These are phyloP conservation scores for Plebejus argus DNA, from an alignment of 2,888 invertebrate genomes.

Conservation along the genomic window DNA sequence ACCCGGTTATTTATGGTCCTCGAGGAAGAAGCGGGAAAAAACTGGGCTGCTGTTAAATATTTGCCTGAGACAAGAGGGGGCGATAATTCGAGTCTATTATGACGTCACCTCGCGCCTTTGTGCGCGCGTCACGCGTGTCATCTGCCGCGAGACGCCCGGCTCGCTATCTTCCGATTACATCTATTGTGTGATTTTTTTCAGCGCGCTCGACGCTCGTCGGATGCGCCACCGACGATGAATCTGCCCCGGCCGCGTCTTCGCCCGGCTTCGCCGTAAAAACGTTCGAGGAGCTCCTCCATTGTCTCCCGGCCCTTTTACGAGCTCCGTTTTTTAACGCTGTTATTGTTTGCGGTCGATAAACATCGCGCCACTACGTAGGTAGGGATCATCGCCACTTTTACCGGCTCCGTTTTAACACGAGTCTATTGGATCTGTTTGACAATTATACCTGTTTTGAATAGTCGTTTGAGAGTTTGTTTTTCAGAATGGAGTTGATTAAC, in stretches of 20 bases:
- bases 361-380: slow-evolving; percentile 78
- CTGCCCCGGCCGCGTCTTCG: slow-evolving; percentile 72
- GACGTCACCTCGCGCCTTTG: slow-evolving; percentile 81
- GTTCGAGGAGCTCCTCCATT: slow-evolving; percentile 72
- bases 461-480: slow-evolving; percentile 53
- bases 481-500: slow-evolving; percentile 70
- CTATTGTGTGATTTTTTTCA: slow-evolving; percentile 79
- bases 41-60: slow-evolving; percentile 78
- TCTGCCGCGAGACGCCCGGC: slow-evolving; percentile 80
- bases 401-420: slow-evolving; percentile 68
- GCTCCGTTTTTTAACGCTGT: slow-evolving; percentile 76
- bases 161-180: slow-evolving; percentile 78
- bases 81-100: slow-evolving; percentile 81
- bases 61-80: slow-evolving; percentile 80
- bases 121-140: slow-evolving; percentile 79
- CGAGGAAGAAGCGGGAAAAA: slow-evolving; percentile 75
- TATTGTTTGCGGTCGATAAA: slow-evolving; percentile 81
- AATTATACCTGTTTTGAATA: slow-evolving; percentile 64
- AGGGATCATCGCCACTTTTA: slow-evolving; percentile 77
- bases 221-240: slow-evolving; percentile 80
- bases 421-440: slow-evolving; percentile 65
- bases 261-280: slow-evolving; percentile 75
- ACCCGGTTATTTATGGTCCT: slow-evolving; percentile 76
- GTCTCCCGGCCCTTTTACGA: slow-evolving; percentile 78
- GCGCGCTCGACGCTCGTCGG: slow-evolving; percentile 63